These are phyloP conservation scores for Drosophila navojoa DNA, from an alignment of 1,140 invertebrate species.

Conservation along the genomic window DNA sequence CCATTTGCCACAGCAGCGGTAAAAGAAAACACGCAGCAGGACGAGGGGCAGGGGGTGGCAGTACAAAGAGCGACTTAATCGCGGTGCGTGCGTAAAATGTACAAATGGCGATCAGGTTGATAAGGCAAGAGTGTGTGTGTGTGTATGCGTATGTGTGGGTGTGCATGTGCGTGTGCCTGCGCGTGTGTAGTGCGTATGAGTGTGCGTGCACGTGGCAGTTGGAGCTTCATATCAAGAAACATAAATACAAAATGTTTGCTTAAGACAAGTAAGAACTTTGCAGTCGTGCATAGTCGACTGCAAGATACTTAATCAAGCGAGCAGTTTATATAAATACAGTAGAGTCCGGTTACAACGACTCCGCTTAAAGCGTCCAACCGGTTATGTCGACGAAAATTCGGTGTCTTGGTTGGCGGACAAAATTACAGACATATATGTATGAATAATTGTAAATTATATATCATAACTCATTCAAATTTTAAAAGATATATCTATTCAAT, in stretches of 20 bases:
- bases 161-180: background rate
- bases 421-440: too few relatives aligned
- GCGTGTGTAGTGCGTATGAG: too few relatives aligned
- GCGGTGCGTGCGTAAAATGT: conserved; percentile 1
- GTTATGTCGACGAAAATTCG: too few relatives aligned
- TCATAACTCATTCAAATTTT: too few relatives aligned
- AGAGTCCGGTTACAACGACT: too few relatives aligned
- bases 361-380: too few relatives aligned
- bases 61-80: conserved; percentile 6
- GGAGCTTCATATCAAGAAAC: background rate
- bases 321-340: too few relatives aligned
- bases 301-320: background rate
- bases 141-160: too few relatives aligned
- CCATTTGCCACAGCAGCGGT: background rate
- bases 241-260: background rate
- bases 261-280: background rate
- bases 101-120: conserved; percentile 1
- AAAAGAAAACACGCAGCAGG: background rate
- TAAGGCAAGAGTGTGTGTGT: background rate
- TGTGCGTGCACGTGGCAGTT: background rate
- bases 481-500: too few relatives aligned
- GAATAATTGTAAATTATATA: too few relatives aligned
- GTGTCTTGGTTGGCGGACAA: too few relatives aligned
- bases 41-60: background rate
- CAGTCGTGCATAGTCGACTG: background rate